phyloP scores from a whole-genome alignment of 2,888 invertebrate species.

The Melangyna quadrimaculata region DNA sequence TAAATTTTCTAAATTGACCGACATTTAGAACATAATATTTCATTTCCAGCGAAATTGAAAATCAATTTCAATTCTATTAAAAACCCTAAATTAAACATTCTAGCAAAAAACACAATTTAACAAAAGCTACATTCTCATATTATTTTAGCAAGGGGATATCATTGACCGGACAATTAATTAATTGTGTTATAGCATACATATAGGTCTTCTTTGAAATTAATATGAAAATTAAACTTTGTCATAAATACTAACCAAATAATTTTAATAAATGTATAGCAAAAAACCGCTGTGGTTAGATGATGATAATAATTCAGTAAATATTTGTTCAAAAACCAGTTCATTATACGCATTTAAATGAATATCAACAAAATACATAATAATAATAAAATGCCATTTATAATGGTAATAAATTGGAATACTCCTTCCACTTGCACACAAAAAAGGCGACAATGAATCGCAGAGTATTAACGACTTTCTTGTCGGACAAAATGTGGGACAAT shows the following conservation, averaged over 20 bases:
- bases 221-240: neutral
- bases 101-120: neutral
- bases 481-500: conserved; percentile 5
- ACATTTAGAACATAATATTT: too few species aligned
- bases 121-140: neutral
- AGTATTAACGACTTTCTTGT: conserved; percentile 30
- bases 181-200: neutral
- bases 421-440: neutral
- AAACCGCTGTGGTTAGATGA: neutral
- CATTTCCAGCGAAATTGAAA: too few species aligned
- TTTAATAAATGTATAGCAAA: neutral
- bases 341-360: conserved; percentile 5
- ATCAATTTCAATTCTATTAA: too few species aligned
- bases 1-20: too few species aligned
- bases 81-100: too few species aligned
- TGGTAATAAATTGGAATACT: neutral
- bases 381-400: neutral
- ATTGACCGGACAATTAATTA: neutral
- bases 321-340: conserved; percentile 1
- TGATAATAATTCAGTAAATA: conserved; percentile 2
- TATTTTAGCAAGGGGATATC: neutral
- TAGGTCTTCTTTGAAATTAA: neutral
- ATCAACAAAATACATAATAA: neutral
- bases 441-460: neutral
- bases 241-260: neutral